A percentile compares a stretch with the other conserved stretches of the same genome.
Evolutionary conservation across 2,113 vertebrate genomes (phyloP).

Genomic region (Athene noctua): DNA sequence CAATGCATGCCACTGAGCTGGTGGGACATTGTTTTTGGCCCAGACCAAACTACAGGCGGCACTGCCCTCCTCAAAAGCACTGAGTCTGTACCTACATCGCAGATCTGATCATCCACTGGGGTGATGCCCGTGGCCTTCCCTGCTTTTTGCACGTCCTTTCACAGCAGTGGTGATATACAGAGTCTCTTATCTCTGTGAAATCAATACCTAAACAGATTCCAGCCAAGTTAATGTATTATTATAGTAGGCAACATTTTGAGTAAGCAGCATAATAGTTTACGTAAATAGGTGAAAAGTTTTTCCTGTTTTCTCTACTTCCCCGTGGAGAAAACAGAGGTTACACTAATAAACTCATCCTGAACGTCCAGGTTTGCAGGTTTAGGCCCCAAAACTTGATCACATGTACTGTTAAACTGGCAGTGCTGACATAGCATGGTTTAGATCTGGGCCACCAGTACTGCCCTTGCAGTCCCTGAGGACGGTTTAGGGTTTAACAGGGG

Average conservation of each 20-base stretch:
- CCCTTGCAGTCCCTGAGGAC: background rate
- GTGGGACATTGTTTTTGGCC: background rate
- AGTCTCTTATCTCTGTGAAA: background rate
- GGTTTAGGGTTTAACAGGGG: background rate
- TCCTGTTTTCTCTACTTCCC: conserved; percentile 20
- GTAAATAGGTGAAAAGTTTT: conserved; percentile 11
- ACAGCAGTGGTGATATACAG: background rate
- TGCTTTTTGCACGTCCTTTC: background rate
- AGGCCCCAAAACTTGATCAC: background rate
- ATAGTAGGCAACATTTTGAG: background rate
- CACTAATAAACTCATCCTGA: background rate
- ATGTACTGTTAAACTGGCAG: background rate
- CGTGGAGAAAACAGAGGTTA: background rate
- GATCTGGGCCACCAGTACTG: background rate
- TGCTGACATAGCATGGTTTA: background rate
- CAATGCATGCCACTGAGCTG: background rate
- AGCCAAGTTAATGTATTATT: background rate
- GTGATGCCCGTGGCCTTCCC: background rate
- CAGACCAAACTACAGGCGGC: background rate
- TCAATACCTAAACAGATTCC: background rate
- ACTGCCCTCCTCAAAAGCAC: background rate
- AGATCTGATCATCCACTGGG: background rate
- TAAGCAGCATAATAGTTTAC: background rate
- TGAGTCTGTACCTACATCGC: background rate
- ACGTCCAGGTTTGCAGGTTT: background rate